Evolutionary conservation across 2,797 vertebrate genomes (phyloP), one percentile per base, ranked within the genome.

Genomic region (Enteromius mattozi): DNA sequence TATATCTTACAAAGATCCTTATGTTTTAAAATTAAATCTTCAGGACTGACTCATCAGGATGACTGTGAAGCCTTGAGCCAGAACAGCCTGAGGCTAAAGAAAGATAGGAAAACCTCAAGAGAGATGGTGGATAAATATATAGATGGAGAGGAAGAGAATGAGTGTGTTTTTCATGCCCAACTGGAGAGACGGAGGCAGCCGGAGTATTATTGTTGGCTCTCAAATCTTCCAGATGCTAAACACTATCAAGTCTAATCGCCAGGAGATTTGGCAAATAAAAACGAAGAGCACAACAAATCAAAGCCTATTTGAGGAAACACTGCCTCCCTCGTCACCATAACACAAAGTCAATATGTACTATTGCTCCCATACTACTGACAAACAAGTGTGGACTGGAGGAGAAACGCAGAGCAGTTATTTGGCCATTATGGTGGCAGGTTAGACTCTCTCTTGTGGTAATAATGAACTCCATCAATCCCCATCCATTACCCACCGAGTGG

Each of bases 241-340:
- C 49, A 59, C 75, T 70, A 78, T 84, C 75, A 78, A 63, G 19
- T 49, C 51, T 78, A 78, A 84, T 71, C 21, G 14, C 16, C 63
- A 13, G 24, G 51, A 78, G 65, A 71, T 71, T 68, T 30, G 21
- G 65, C 82, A 84, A 84, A 78, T 84, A 78, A 78, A 84, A 78
- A 84, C 37, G 19, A 78, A 78, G 82, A 70, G 74, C 65, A 78
- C 51, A 84, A 78, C 75, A 84, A 84, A 84, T 84, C 82, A 71
- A 78, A 84, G 65, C 66, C 65, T 45, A 78, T 84, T 84, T 78
- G 51, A 33, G 51, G 66, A 76, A 78, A 78, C 82, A 69, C 27
- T 27, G 42, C 54, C 82, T 84, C 66, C 65, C 65, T 78, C 4
- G 33, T 69, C 63, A 59, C 74, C 65, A 47, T 47, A 84, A 84